A percentile compares a stretch with the other conserved stretches of the same genome.
These are phyloP conservation scores for Troglohyphantes excavatus DNA, from an alignment of 2,888 invertebrate genomes.

Conservation along the genomic window DNA sequence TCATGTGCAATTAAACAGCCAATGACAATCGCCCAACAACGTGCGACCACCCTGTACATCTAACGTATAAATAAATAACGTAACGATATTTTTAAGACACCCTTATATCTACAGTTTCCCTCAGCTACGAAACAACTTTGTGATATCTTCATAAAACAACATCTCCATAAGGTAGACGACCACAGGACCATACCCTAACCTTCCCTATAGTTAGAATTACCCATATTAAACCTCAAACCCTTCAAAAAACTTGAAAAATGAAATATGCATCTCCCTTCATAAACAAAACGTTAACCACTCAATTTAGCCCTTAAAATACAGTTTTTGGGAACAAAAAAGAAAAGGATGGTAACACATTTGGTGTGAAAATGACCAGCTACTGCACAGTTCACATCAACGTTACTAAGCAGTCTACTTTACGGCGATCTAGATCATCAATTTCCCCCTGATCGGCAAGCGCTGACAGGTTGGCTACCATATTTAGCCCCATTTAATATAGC, in stretches of 20 bases:
- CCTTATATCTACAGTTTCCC: too few relatives aligned
- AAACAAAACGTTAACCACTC: slow-evolving; percentile 50
- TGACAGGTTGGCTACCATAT: slow-evolving; percentile 62
- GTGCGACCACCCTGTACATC: too few relatives aligned
- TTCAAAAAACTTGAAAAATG: slow-evolving; percentile 32
- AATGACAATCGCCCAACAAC: too few relatives aligned
- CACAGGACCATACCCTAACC: not conserved
- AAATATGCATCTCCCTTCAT: slow-evolving; percentile 8
- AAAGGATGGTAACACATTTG: slow-evolving; percentile 41
- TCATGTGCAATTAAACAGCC: too few relatives aligned
- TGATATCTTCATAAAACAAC: not conserved
- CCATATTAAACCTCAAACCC: slow-evolving; percentile 34
- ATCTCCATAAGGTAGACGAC: slow-evolving; percentile 9
- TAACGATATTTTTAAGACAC: too few relatives aligned
- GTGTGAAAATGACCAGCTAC: slow-evolving; percentile 51
- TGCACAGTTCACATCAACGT: not conserved
- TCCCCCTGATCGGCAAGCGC: slow-evolving; percentile 52
- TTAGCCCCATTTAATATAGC: slow-evolving; percentile 59
- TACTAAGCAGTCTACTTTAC: slow-evolving; percentile 41
- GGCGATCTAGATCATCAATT: slow-evolving; percentile 52
- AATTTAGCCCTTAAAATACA: slow-evolving; percentile 30
- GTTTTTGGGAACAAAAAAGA: not conserved
- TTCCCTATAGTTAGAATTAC: slow-evolving; percentile 15
- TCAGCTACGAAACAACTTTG: not conserved
- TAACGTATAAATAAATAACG: too few relatives aligned